Conservation (phyloP, 2,797 vertebrate genomes). For the Spinus pinus region DNA sequence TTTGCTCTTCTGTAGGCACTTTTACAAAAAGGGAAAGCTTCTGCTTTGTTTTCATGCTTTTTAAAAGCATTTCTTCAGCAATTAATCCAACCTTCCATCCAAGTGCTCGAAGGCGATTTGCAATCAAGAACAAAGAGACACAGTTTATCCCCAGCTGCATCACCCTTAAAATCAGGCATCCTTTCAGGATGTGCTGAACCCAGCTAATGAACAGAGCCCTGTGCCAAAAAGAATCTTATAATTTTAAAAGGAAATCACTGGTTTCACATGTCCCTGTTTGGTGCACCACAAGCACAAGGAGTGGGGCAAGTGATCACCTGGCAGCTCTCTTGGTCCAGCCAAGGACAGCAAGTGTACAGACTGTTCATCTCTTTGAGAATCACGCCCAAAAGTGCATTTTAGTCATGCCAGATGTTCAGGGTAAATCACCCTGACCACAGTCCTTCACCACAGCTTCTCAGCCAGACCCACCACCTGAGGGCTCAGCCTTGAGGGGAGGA, state of each 20-base stretch:
- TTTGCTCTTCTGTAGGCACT: neutral
- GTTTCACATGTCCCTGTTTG: accelerated
- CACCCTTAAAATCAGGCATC: neutral
- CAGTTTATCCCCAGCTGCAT: neutral
- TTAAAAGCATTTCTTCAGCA: neutral
- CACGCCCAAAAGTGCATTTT: neutral
- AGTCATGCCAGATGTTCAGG: accelerated
- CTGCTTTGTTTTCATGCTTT: neutral
- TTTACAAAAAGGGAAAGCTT: neutral
- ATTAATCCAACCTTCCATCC: neutral
- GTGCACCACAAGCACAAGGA: neutral
- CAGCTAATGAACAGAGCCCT: neutral
- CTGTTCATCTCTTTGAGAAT: neutral
- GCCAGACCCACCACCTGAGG: neutral
- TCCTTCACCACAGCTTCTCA: neutral
- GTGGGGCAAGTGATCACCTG: neutral
- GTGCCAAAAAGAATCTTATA: neutral
- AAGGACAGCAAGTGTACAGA: neutral
- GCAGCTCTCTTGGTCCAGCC: neutral
- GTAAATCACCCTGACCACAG: neutral
- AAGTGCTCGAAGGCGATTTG: neutral
- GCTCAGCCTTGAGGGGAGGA: neutral
- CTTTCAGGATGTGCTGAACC: neutral
- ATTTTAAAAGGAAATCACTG: neutral
- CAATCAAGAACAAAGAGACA: neutral